Evolutionary conservation across 35 echinoderm and acorn worm genomes (phyloP).

Genomic region (Ophioderma brevispina): DNA sequence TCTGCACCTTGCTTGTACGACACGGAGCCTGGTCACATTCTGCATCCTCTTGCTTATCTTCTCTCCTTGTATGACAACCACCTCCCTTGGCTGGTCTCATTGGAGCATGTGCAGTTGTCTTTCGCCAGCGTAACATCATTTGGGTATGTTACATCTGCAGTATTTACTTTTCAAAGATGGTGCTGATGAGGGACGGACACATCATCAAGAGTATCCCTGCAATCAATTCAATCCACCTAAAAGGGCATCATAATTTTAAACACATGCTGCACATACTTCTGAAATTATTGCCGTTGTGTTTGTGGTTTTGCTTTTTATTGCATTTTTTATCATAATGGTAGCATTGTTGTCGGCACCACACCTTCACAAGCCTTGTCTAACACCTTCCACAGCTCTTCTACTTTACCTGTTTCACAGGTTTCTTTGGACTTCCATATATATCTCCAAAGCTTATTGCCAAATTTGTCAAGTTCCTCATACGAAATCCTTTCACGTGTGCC

Average conservation of each 20-base stretch:
- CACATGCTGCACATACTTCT: conserved; percentile 49
- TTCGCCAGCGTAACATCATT: conserved; percentile 95
- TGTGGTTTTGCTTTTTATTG: conserved; percentile 60
- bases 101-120: conserved; percentile 69
- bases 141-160: conserved; percentile 94
- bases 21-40: conserved; percentile 90
- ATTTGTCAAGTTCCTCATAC: conserved; percentile 57
- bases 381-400: conserved; percentile 94
- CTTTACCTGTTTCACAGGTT: conserved; percentile 67
- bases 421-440: conserved; percentile 65
- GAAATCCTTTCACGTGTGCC: conserved; percentile 36
- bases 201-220: conserved; percentile 16
- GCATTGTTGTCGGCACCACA: conserved; percentile 89
- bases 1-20: conserved; percentile 96
- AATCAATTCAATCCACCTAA: conserved; percentile 28
- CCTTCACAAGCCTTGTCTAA: conserved; percentile 66
- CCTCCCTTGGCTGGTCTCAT: conserved; percentile 64
- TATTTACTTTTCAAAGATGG: conserved; percentile 53
- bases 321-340: conserved; percentile 83
- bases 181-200: conserved; percentile 53
- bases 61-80: conserved; percentile 78
- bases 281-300: conserved; percentile 64
- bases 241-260: conserved; percentile 42
- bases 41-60: conserved; percentile 92
- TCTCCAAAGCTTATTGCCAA: conserved; percentile 21